Evolutionary conservation across 1,140 invertebrate species (phyloP).

Genomic region (Anastrepha obliqua): DNA sequence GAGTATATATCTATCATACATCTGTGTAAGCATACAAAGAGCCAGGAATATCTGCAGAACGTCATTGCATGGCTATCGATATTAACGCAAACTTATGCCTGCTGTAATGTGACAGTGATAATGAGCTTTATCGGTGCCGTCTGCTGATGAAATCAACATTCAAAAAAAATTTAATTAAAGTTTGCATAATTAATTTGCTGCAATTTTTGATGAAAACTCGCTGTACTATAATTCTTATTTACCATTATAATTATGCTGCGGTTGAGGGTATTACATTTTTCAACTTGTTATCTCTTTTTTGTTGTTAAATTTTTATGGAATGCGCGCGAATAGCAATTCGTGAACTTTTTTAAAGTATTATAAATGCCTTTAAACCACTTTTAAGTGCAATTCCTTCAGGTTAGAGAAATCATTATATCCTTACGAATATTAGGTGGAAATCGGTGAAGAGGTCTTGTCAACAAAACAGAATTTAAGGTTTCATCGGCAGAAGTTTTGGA

Average conservation of each 20-base stretch:
- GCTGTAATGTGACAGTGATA: not conserved
- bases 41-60: not conserved
- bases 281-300: not conserved
- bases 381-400: no score
- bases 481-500: no score
- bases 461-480: no score
- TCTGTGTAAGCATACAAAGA: not conserved
- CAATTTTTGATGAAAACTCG: not conserved
- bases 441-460: no score
- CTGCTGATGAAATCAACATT: not conserved
- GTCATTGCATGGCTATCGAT: not conserved
- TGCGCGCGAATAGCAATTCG: not conserved
- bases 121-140: not conserved
- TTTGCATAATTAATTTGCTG: not conserved
- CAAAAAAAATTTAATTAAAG: constrained; percentile 30
- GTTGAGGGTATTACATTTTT: not conserved
- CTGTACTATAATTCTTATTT: not conserved
- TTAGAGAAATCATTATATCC: no score
- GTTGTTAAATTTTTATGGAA: not conserved
- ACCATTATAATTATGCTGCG: not conserved
- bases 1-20: not conserved
- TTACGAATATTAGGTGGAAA: no score
- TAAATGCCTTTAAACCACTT: no score
- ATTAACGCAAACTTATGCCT: not conserved
- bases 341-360: not conserved